Conservation (phyloP, 2,113 vertebrate species). For the Saccopteryx bilineata region DNA sequence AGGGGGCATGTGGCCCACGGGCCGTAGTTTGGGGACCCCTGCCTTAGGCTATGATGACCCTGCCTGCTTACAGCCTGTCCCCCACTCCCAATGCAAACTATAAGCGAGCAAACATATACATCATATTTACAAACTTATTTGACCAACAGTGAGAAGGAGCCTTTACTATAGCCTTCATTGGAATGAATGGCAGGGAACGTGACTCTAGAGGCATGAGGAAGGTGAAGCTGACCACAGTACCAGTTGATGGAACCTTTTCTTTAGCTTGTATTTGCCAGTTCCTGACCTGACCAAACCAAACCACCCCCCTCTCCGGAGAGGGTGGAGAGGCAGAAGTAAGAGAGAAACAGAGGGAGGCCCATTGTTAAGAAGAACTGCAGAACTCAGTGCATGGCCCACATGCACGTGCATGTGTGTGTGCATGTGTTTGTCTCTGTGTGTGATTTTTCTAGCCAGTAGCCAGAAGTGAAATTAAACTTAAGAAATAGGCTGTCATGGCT, state of each 20-base stretch:
- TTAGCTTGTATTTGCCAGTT: background rate
- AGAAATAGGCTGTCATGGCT: background rate
- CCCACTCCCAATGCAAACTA: too few relatives aligned
- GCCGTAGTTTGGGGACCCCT: too few relatives aligned
- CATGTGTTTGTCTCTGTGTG: background rate
- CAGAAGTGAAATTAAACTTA: constrained; percentile 32
- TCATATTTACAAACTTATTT: too few relatives aligned
- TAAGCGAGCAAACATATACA: too few relatives aligned
- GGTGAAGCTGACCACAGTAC: too few relatives aligned
- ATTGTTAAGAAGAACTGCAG: background rate
- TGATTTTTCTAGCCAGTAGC: background rate
- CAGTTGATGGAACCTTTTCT: background rate
- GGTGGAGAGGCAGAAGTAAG: background rate
- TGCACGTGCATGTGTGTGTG: background rate
- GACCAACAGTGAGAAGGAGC: too few relatives aligned
- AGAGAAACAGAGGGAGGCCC: background rate
- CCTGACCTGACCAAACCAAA: background rate
- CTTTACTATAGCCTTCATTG: background rate
- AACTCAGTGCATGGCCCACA: background rate
- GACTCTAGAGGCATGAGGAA: background rate
- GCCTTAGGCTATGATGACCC: too few relatives aligned
- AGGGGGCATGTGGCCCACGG: too few relatives aligned
- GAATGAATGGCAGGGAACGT: background rate
- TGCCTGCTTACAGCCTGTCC: too few relatives aligned
- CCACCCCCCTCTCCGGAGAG: background rate